These are phyloP conservation scores for Desmophyllum pertusum DNA, from an alignment of 92 coral and sea anemone genomes.

Conservation along the genomic window DNA sequence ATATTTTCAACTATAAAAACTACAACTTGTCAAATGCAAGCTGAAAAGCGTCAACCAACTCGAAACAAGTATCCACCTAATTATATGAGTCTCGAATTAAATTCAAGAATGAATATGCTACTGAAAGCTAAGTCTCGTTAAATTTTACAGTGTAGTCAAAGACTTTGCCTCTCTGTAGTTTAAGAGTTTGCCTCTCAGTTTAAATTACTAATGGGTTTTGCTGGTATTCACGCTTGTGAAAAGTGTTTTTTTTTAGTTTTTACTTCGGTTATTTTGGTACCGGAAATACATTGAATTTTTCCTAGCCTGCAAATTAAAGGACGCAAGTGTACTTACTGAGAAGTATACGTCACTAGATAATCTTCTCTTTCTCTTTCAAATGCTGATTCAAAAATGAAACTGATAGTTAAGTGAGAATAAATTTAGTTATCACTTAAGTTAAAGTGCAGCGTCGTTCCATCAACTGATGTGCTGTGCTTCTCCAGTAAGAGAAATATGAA, in stretches of 20 bases:
- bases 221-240: neutral
- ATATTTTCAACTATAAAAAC: neutral
- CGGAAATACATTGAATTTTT: conserved; percentile 14
- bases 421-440: neutral
- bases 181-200: neutral
- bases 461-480: neutral
- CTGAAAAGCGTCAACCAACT: neutral
- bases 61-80: neutral
- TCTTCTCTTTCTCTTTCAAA: neutral
- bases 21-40: neutral
- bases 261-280: neutral
- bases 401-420: neutral
- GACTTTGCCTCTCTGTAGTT: neutral
- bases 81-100: neutral
- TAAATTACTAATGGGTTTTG: neutral
- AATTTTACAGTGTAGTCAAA: neutral
- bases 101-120: neutral
- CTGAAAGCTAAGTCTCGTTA: neutral
- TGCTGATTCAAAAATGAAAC: neutral
- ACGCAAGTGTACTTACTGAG: neutral
- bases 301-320: neutral
- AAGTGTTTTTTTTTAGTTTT: neutral
- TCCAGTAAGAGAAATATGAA: neutral
- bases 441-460: neutral
- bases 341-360: neutral